A percentile compares a stretch with the other conserved stretches of the same genome.
phyloP scores from a whole-genome alignment of 1,140 invertebrate genomes.

The Drosophila kikkawai region DNA sequence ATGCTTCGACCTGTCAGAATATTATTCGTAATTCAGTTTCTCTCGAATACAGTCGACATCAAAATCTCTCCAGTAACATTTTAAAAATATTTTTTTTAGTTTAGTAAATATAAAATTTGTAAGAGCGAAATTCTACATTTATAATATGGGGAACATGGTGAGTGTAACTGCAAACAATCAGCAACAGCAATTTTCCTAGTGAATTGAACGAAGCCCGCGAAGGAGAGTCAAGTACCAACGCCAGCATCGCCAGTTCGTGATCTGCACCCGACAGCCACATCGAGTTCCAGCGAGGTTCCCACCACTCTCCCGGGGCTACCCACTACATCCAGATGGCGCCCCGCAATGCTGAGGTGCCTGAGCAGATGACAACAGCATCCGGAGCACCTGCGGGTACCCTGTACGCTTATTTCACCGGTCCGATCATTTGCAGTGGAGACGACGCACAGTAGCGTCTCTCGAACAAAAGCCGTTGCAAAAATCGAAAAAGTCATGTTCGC shows the following conservation, averaged over 20 bases:
- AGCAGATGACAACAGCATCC: slow-evolving; percentile 41
- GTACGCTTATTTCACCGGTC: slow-evolving; percentile 63
- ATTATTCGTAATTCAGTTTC: not conserved
- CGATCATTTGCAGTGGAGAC: slow-evolving; percentile 68
- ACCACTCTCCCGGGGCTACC: slow-evolving; percentile 61
- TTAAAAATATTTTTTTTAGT: not conserved
- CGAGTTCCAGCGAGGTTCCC: slow-evolving; percentile 62
- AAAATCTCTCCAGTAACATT: not conserved
- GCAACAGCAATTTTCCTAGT: slow-evolving; percentile 18
- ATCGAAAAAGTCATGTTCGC: too few relatives aligned
- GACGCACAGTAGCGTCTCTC: too few relatives aligned
- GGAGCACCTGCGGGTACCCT: slow-evolving; percentile 48
- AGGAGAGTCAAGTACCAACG: slow-evolving; percentile 58
- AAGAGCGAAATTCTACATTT: not conserved
- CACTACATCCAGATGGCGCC: slow-evolving; percentile 83
- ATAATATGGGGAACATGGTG: not conserved
- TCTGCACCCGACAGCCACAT: slow-evolving; percentile 60
- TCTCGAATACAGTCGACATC: not conserved
- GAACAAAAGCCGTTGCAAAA: too few relatives aligned
- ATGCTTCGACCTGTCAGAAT: not conserved
- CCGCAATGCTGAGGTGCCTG: slow-evolving; percentile 59
- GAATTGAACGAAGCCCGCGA: slow-evolving; percentile 74
- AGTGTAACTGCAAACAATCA: not conserved
- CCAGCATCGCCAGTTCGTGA: slow-evolving; percentile 60
- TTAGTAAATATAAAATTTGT: not conserved